Evolutionary conservation across 2,797 vertebrate genomes (phyloP), one percentile per base, ranked within the genome.

Genomic region (Anguilla pacifica): DNA sequence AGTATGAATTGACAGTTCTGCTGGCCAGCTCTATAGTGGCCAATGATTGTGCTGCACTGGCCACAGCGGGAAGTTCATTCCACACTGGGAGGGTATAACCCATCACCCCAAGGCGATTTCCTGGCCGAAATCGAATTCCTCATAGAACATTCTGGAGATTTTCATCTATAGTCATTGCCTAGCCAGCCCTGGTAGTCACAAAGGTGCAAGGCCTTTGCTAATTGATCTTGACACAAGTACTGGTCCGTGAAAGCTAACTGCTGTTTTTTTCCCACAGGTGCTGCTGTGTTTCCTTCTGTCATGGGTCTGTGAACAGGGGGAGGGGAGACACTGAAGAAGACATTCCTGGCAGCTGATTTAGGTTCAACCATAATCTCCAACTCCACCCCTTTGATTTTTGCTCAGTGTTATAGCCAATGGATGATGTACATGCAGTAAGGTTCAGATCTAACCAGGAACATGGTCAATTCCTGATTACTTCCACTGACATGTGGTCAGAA

Each of bases 221-320:
- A 64, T 82, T 88, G 64, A 86, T 9, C 90, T 79, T 17, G 61
- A 31, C 67, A 64, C n/a, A 25, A 13, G 55, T 82, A 55, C 25
- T 35, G 77, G 22, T 55, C 2, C 11, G 13, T 70, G 35, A 28
- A 51, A 51, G 49, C 85, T 84, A 92, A 85, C 85, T 11, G 11
- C 46, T 79, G 89, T 87, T 91, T 22, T 57, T 89, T 84, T 87
- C 72, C 28, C n/a, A 86, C 93, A 97, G 96, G 95, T 89, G 91
- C 94, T 85, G 93, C 94, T 5, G 95, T 93, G 90, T 96, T 96
- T 93, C 93, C 96, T 87, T 95, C 96, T 61, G 96, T 95, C 92
- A 94, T 96, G 92, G 94, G 95, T 83, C 92, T 96, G 89, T 96
- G 93, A 96, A 90, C 89, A 49, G 90, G 49, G 57, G 11, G 35